Percentiles rank a stretch among this genome's conserved stretches.
Evolutionary conservation across 2,888 invertebrate species (phyloP).

Genomic region (Stramonita haemastoma): DNA sequence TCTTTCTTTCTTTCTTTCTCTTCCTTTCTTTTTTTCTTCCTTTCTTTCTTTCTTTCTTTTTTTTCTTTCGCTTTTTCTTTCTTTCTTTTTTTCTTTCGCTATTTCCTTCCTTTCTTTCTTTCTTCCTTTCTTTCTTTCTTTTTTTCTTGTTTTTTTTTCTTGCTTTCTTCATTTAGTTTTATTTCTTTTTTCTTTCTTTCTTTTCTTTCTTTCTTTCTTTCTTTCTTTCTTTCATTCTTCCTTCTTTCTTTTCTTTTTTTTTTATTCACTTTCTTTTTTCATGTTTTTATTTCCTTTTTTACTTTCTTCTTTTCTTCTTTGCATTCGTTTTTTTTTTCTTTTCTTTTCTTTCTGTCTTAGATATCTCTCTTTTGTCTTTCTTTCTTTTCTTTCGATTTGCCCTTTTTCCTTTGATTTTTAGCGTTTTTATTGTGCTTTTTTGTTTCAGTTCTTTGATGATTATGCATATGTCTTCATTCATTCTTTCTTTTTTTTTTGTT

Average conservation of each 20-base stretch:
- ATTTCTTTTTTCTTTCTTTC: slow-evolving; percentile 8
- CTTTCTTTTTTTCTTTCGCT: slow-evolving; percentile 6
- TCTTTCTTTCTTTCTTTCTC: not conserved
- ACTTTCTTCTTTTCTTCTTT: not conserved
- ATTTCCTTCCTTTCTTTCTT: not conserved
- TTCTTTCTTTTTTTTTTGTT: too few relatives aligned
- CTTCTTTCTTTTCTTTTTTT: slow-evolving; percentile 13
- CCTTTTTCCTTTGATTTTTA: too few relatives aligned
- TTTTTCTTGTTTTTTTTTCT: not conserved
- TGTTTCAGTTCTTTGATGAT: too few relatives aligned
- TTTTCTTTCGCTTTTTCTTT: slow-evolving; percentile 22
- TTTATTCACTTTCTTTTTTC: not conserved
- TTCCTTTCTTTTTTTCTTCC: not conserved
- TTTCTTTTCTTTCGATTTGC: too few relatives aligned
- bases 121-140: not conserved
- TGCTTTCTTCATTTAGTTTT: too few relatives aligned
- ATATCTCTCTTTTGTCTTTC: too few relatives aligned
- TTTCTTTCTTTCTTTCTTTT: not conserved
- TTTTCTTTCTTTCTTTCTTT: not conserved
- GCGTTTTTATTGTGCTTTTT: too few relatives aligned
- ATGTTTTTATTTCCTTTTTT: too few relatives aligned
- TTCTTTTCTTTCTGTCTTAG: too few relatives aligned
- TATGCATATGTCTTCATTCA: too few relatives aligned
- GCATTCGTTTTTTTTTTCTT: too few relatives aligned
- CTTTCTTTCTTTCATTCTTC: slow-evolving; percentile 21